Percentiles rank a stretch among this genome's conserved stretches.
Conservation (phyloP, 2,113 vertebrate species). For the Pantherophis guttatus region DNA sequence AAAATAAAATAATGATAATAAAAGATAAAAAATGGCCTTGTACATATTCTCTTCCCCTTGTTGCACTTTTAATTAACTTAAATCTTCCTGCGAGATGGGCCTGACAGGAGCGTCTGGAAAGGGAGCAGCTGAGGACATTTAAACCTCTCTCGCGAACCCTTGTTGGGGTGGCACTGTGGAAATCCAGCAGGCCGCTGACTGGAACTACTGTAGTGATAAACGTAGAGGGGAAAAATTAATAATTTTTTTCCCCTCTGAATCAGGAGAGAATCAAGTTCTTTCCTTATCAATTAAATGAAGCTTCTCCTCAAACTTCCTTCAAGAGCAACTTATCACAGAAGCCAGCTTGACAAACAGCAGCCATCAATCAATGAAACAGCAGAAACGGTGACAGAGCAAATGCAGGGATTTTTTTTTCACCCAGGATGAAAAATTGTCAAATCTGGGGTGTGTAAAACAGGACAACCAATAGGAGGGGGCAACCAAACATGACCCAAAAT, state of each 20-base stretch:
- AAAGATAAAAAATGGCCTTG: not conserved
- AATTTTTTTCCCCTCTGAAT: too few species aligned
- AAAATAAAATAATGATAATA: not conserved
- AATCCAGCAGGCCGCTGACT: not conserved
- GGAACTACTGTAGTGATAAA: not conserved
- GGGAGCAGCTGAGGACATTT: not conserved
- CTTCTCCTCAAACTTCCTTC: too few species aligned
- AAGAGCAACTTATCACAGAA: not conserved
- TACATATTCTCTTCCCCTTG: not conserved
- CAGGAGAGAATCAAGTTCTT: not conserved
- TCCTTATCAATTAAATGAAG: not conserved
- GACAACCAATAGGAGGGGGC: not conserved
- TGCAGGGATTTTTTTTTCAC: not conserved
- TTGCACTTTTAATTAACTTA: conserved; percentile 5
- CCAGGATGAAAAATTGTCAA: not conserved
- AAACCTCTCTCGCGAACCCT: not conserved
- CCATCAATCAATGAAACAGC: not conserved
- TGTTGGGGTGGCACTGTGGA: too few species aligned
- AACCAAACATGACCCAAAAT: not conserved
- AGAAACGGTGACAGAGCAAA: not conserved
- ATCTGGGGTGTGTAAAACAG: not conserved
- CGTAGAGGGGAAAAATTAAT: not conserved
- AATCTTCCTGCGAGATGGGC: not conserved
- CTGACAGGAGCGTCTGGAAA: not conserved
- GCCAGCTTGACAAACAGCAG: not conserved